Percentiles rank a stretch among this genome's conserved stretches.
Conservation (phyloP, 1,140 invertebrate species). For the Caligus rogercresseyi region DNA sequence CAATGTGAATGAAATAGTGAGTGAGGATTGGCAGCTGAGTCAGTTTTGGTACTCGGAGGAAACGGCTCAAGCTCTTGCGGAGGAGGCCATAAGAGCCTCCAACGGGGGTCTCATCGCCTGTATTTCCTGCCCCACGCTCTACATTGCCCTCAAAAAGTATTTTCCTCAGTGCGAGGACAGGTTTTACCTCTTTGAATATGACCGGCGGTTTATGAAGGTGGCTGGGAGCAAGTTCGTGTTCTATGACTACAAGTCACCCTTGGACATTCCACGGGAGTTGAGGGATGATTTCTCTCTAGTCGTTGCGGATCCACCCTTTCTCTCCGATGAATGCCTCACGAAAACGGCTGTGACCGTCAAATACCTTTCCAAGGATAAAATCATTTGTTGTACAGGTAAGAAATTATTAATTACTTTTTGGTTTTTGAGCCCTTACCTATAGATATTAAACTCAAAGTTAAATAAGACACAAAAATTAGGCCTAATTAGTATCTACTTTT, state of each 20-base stretch:
- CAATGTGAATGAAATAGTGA: neutral
- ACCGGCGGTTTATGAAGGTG: slow-evolving; percentile 40
- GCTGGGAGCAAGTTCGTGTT: slow-evolving; percentile 61
- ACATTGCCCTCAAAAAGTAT: slow-evolving; percentile 35
- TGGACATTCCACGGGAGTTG: slow-evolving; percentile 44
- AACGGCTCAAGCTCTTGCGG: slow-evolving; percentile 48
- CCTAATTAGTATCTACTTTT: too few relatives aligned
- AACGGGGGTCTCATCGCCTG: slow-evolving; percentile 45
- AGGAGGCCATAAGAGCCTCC: slow-evolving; percentile 39
- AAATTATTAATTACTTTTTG: slow-evolving; percentile 27
- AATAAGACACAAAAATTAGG: too few relatives aligned
- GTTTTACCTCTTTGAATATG: slow-evolving; percentile 36
- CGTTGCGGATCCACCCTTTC: slow-evolving; percentile 79
- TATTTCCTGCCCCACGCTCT: slow-evolving; percentile 74
- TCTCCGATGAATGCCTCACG: slow-evolving; percentile 74
- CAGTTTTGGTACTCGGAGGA: slow-evolving; percentile 85
- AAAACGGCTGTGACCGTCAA: slow-evolving; percentile 64
- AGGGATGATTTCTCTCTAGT: slow-evolving; percentile 55
- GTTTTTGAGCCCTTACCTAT: too few relatives aligned
- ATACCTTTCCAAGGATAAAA: slow-evolving; percentile 52
- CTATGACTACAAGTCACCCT: slow-evolving; percentile 73
- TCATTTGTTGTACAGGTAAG: slow-evolving; percentile 72
- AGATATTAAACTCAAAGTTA: too few relatives aligned
- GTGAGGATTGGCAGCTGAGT: slow-evolving; percentile 58
- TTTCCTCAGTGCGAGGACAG: slow-evolving; percentile 31